phyloP scores from a whole-genome alignment of 1,140 invertebrate genomes.

The Chrysopa pallens region DNA sequence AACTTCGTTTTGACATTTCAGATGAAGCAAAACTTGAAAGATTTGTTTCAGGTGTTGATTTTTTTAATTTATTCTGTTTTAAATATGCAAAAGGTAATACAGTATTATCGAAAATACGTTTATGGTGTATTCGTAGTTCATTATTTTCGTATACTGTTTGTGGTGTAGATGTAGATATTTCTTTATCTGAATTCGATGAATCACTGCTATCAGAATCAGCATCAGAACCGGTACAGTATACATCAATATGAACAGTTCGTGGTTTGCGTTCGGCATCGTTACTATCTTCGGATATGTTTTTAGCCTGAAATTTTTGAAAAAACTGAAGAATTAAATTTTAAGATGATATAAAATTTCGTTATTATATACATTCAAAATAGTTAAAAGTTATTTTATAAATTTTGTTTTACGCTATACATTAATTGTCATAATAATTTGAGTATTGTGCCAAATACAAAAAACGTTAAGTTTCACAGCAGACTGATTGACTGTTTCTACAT shows the following conservation, averaged over 20 bases:
- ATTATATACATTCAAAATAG: no score
- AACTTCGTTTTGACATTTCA: neutral
- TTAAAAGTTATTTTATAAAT: no score
- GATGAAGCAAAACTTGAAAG: neutral
- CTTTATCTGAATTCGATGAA: constrained; percentile 19
- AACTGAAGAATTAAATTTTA: no score
- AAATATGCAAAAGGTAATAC: constrained; percentile 24
- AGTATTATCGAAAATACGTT: constrained; percentile 20
- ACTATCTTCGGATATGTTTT: neutral
- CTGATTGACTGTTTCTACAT: no score
- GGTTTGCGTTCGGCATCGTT: constrained; percentile 33
- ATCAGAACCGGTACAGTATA: constrained; percentile 56
- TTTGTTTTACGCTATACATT: no score
- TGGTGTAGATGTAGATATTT: constrained; percentile 28
- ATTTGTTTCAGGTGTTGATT: neutral
- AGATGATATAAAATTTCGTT: no score
- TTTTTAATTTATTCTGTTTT: neutral
- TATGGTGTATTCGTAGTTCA: constrained; percentile 37
- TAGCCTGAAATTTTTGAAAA: neutral
- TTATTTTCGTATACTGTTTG: constrained; percentile 45
- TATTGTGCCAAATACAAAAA: no score
- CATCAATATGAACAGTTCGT: constrained; percentile 57
- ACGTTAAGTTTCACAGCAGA: no score
- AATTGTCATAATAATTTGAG: no score
- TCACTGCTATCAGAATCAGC: constrained; percentile 28